Conservation (phyloP, 2,113 vertebrate genomes). For the Bubo scandiacus region DNA sequence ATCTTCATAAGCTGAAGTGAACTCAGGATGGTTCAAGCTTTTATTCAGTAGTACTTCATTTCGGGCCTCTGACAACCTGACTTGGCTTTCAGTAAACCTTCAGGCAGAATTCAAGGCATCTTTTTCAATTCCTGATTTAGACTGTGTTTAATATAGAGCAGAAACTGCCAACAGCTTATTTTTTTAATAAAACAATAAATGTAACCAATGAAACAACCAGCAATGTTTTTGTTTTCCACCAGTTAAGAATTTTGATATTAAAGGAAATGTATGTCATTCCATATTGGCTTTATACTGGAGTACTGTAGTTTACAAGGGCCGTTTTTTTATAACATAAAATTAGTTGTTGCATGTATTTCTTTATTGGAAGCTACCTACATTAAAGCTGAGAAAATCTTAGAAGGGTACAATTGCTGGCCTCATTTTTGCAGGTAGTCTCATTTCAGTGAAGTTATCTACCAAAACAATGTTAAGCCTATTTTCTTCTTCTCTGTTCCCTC, state of each 20-base stretch:
- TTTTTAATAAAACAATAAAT: neutral
- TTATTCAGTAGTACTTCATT: neutral
- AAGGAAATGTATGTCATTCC: neutral
- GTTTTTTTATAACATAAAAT: neutral
- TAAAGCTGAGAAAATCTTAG: neutral
- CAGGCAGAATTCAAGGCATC: neutral
- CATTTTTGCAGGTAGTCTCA: neutral
- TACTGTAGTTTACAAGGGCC: neutral
- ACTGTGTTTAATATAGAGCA: neutral
- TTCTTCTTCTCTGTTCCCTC: neutral
- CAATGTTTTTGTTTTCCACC: neutral
- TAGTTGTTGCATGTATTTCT: neutral
- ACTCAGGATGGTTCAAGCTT: neutral
- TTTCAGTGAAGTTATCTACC: constrained; percentile 1
- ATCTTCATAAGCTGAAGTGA: neutral
- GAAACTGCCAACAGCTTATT: neutral
- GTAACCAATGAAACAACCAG: neutral
- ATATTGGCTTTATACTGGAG: neutral
- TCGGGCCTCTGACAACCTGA: neutral
- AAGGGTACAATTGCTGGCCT: neutral
- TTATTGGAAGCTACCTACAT: neutral
- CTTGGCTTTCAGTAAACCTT: neutral
- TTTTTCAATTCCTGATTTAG: neutral
- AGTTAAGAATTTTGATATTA: neutral
- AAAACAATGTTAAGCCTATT: neutral